Base-by-base conservation (phyloP, 2,113 vertebrate species). In the Guaruba guarouba region DNA sequence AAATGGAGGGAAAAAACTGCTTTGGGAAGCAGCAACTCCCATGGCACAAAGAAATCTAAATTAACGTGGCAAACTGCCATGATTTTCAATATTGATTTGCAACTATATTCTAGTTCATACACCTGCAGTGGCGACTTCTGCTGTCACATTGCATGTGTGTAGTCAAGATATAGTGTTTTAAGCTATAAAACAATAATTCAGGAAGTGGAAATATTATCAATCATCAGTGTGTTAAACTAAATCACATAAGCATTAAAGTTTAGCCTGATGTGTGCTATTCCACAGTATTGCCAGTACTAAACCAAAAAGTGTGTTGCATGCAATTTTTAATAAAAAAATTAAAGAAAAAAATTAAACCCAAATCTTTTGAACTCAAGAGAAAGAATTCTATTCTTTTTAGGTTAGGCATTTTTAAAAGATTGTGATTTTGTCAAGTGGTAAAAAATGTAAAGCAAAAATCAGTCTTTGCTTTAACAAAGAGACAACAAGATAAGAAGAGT, bases 21-120 rank as follows among this genome's bases (percentile, higher is more conserved):
- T 86, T 74, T 84, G 54, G 86, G 27, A 75, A 88, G 57, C 17
- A 84, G 6, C 33, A 92, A 27, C 33, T 88, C 55, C 33, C 2
- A 0, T 89, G 49, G 29, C 11, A 23, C 37, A 62, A 54, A 86
- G 55, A 95, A 96, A 90, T 78, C 92, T 94, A 94, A 96, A 96
- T 92, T 90, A 93, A 33, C 0, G 1, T 95, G 91, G 39, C 55
- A 94, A 82, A 84, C 17, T 91, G 61, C 69, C 83, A 92, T 71
- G 43, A 48, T 92, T 91, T 94, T 94, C 83, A 78, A 10, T 74
- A 81, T 9, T 81, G 83, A 84, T 86, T 94, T 93, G 67, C 37
- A 90, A 12, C 44, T 27, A 44, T 0, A 15, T 82, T 64, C 64
- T 55, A 86, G 77, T 91, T 91, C 80, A 84, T 89, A 93, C 94